Percentiles rank a stretch among this genome's conserved stretches.
These are phyloP conservation scores for Anarhynchus alexandrinus DNA, from an alignment of 2,113 vertebrate species.

Conservation along the genomic window DNA sequence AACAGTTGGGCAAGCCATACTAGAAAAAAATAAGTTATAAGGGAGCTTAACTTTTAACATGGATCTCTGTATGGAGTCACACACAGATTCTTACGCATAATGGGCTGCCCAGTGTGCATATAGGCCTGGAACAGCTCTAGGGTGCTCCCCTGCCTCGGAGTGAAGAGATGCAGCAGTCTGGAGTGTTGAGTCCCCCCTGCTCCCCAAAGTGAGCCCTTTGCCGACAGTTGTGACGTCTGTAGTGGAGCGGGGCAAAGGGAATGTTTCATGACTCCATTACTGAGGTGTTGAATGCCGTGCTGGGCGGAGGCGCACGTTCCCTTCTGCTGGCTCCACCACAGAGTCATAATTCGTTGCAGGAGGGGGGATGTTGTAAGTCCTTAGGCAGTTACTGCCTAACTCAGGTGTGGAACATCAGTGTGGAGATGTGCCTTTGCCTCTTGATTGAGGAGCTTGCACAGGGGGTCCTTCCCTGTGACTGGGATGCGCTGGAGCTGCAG, in stretches of 20 bases:
- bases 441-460: rapidly evolving
- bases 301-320: rapidly evolving
- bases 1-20: neutral
- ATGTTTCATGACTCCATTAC: neutral
- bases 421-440: neutral
- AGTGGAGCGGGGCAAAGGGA: neutral
- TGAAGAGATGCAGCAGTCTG: neutral
- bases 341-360: neutral
- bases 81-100: rapidly evolving
- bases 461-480: rapidly evolving
- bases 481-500: neutral
- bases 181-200: rapidly evolving
- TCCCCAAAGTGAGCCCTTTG: neutral
- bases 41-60: neutral
- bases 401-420: neutral
- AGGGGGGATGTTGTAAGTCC: rapidly evolving
- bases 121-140: neutral
- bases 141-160: neutral
- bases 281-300: neutral
- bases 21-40: neutral
- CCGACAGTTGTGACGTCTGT: neutral
- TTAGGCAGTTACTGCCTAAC: rapidly evolving
- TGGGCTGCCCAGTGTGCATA: neutral
- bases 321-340: neutral
- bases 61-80: neutral